Percentiles rank a stretch among this genome's conserved stretches.
Evolutionary conservation across 2,888 invertebrate genomes (phyloP).

Genomic region (Smittia aterrima): DNA sequence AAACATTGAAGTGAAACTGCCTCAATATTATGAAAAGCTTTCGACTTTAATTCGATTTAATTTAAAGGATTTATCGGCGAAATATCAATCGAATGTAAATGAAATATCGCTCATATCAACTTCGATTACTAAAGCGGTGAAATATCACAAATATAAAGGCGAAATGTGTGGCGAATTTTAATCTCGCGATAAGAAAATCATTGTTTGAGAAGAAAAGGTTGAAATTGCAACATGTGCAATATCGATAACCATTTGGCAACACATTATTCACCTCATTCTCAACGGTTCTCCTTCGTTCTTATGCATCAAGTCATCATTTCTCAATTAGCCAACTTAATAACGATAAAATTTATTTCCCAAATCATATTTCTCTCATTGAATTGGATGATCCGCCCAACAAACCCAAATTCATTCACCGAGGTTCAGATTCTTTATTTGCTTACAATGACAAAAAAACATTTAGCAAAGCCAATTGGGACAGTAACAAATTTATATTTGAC

Average conservation of each 20-base stretch:
- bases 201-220: neutral
- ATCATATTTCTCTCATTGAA: neutral
- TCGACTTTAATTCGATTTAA: too few relatives aligned
- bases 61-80: conserved; percentile 16
- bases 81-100: conserved; percentile 7
- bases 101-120: neutral
- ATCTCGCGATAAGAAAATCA: conserved; percentile 7
- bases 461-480: conserved; percentile 29
- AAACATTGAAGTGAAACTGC: too few relatives aligned
- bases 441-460: conserved; percentile 14
- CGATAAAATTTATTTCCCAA: conserved; percentile 10
- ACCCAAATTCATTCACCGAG: neutral
- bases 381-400: neutral
- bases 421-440: neutral
- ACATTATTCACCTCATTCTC: neutral
- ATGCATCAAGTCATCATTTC: neutral
- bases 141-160: neutral
- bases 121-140: neutral
- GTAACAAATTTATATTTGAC: conserved; percentile 4
- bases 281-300: neutral
- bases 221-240: conserved; percentile 35
- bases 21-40: too few relatives aligned
- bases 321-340: conserved; percentile 23
- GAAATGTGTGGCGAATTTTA: neutral
- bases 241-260: conserved; percentile 30